Base-by-base conservation (phyloP, 2,888 invertebrate genomes). In the Agrochola circellaris region DNA sequence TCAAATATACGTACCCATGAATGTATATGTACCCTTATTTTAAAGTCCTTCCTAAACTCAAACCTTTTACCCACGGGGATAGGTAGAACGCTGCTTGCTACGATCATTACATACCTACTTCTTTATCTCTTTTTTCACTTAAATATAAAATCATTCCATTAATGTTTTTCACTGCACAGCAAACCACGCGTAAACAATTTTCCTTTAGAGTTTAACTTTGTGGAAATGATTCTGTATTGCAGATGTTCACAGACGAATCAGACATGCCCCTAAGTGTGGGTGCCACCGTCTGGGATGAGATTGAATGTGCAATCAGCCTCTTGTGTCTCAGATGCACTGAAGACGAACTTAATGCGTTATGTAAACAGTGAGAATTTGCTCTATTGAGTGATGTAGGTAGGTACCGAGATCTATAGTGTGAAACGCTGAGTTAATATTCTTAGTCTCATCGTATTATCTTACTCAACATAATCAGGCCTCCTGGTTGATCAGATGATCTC, bases 271-370 rank as follows among this genome's bases (percentile, higher is more conserved):
- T 38, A n/a, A 56, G 60, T 69, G 79, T 69, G 48, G 20, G 51
- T 58, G 66, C 42, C n/a, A 8, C 23, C 45, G 69, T 83, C 73
- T 79, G 79, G 45, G 34, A 9, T 34, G 3, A 78, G 68, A 73
- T 81, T 73, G 34, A 69, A 61, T 65, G 73, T 66, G 83, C 65
- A 79, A 82, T 72, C 67, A 71, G 67, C 58, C 45, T 34, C 68
- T 69, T 69, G 45, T 58, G 58, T 73, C 45, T 61, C 42, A 76
- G 64, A 83, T 65, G 56, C 60, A 61, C 68, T 68, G 82, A 48
- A 61, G 42, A 69, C 54, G 30, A 73, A 67, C 60, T 72, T n/a
- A 56, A 77, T 67, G 13, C 30, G 38, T 65, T 62, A 58, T 58
- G 20, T 62, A 30, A 64, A 81, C 70, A 34, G n/a, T 13, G n/a